A percentile compares a stretch with the other conserved stretches of the same genome.
These are phyloP conservation scores for Pedionomus torquatus DNA, from an alignment of 2,113 vertebrate species.

Conservation along the genomic window DNA sequence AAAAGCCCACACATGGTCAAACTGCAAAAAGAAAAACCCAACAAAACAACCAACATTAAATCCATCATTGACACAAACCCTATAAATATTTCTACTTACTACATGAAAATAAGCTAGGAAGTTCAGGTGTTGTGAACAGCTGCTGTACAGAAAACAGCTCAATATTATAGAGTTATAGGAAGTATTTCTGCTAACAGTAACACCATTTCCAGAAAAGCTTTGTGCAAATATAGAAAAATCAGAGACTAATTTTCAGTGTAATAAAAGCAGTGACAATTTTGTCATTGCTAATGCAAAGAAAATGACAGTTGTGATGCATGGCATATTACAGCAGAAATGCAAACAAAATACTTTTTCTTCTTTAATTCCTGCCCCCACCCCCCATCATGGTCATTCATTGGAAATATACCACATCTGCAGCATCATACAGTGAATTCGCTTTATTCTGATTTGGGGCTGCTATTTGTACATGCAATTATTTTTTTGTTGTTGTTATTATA, in stretches of 20 bases:
- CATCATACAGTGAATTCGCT: neutral
- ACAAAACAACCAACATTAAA: too few relatives aligned
- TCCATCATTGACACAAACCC: neutral
- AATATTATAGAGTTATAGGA: neutral
- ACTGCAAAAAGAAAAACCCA: too few relatives aligned
- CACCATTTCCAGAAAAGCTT: neutral
- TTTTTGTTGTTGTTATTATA: neutral
- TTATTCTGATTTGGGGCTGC: neutral
- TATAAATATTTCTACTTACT: neutral
- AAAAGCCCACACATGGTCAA: neutral
- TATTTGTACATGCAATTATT: neutral
- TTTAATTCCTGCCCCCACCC: neutral
- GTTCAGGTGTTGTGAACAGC: neutral
- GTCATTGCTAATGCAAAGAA: neutral
- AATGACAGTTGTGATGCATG: neutral
- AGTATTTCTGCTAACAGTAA: neutral
- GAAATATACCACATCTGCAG: neutral
- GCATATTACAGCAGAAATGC: neutral
- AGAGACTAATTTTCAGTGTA: neutral
- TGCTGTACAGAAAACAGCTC: neutral
- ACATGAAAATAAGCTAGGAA: neutral
- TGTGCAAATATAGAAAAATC: slow-evolving; percentile 8
- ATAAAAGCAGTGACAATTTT: slow-evolving; percentile 19
- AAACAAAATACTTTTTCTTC: neutral
- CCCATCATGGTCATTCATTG: neutral